phyloP scores from a whole-genome alignment of 1,140 invertebrate species.

The Bacillus rossius region DNA sequence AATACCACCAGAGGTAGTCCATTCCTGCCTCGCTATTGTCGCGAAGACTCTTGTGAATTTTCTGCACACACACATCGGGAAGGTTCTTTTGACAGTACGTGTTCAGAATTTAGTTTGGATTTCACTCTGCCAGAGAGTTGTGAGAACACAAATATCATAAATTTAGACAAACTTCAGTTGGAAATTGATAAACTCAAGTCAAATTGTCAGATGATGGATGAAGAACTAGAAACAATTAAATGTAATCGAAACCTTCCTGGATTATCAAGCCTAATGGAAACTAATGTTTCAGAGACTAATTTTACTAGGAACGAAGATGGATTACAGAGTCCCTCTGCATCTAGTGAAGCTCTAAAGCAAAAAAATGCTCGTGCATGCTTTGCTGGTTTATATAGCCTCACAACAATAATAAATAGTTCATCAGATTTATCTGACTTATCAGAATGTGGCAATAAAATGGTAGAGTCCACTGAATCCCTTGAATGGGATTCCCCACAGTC shows the following conservation, averaged over 20 bases:
- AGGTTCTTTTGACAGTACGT: conserved; percentile 30
- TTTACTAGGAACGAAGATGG: neutral
- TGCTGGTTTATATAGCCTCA: conserved; percentile 29
- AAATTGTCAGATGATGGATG: conserved; percentile 32
- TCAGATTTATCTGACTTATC: conserved; percentile 22
- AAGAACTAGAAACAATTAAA: conserved; percentile 31
- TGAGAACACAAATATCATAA: neutral
- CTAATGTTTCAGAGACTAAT: neutral
- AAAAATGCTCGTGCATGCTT: conserved; percentile 26
- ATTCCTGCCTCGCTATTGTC: no score
- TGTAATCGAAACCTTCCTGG: conserved; percentile 29
- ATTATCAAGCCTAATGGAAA: conserved; percentile 24
- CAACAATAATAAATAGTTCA: conserved; percentile 27
- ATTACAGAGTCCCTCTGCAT: neutral
- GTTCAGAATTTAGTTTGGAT: conserved; percentile 32
- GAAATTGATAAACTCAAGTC: conserved; percentile 32
- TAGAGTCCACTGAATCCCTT: conserved; percentile 16
- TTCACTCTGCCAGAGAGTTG: conserved; percentile 18
- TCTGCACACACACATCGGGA: conserved; percentile 8
- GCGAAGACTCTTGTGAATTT: conserved; percentile 17
- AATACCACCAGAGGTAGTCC: no score
- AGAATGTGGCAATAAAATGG: conserved; percentile 4
- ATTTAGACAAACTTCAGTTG: conserved; percentile 28
- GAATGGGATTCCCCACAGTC: conserved; percentile 23
- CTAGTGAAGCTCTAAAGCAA: conserved; percentile 12